Percentiles rank a stretch among this genome's conserved stretches.
These are phyloP conservation scores for Xenus cinereus DNA, from an alignment of 2,113 vertebrate species.

Conservation along the genomic window DNA sequence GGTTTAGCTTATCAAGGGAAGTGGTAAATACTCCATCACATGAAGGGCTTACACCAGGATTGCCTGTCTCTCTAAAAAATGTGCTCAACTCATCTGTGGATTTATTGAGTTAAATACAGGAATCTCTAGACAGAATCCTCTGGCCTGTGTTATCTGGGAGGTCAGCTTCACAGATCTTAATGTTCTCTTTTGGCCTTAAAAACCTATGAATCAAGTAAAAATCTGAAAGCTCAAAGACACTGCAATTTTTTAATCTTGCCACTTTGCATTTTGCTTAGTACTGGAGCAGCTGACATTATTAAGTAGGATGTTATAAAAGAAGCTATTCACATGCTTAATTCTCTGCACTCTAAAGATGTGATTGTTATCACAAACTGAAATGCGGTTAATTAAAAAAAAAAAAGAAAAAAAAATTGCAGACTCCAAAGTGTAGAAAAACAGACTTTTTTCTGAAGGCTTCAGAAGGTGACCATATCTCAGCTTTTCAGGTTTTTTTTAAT, in stretches of 20 bases:
- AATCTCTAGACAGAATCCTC: not conserved
- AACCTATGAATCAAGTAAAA: not conserved
- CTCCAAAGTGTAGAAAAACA: not conserved
- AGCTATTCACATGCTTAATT: not conserved
- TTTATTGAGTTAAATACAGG: conserved; percentile 35
- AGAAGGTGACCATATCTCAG: not conserved
- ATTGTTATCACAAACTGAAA: not conserved
- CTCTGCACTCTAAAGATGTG: not conserved
- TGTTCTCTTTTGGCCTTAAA: not conserved
- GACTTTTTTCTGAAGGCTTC: not conserved
- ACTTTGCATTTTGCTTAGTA: not conserved
- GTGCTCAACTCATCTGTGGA: not conserved
- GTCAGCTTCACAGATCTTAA: not conserved
- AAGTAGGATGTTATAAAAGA: not conserved
- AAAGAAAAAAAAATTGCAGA: not conserved
- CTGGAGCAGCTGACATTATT: not conserved
- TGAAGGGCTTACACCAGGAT: not conserved
- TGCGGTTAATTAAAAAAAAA: not conserved
- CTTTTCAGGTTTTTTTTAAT: not conserved
- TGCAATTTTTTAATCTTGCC: not conserved
- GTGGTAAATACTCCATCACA: not conserved
- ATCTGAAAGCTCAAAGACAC: not conserved
- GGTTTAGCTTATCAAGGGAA: not conserved
- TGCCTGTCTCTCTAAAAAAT: not conserved
- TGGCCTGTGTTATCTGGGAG: not conserved